phyloP scores from a whole-genome alignment of 1,140 invertebrate genomes.

The Coelopa frigida region DNA sequence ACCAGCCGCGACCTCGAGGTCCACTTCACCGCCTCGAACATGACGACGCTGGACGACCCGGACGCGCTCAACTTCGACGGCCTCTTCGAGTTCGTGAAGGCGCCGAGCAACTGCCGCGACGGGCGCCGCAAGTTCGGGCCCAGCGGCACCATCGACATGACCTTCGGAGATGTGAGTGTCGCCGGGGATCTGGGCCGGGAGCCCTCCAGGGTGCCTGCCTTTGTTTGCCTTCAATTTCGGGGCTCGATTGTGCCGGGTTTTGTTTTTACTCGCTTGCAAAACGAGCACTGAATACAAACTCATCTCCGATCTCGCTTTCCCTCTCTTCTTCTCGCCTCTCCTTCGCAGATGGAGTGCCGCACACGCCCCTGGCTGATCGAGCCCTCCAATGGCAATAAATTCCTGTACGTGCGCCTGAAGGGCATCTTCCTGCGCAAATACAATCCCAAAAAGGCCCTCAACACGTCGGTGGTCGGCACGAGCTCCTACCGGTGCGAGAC shows the following conservation, averaged over 20 bases:
- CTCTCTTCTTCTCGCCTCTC: not conserved
- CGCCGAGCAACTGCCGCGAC: conserved; percentile 53
- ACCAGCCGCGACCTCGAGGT: conserved; percentile 68
- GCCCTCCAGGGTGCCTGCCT: not conserved
- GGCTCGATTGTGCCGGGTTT: not conserved
- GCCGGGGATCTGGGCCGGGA: not conserved
- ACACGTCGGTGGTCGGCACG: conserved; percentile 25
- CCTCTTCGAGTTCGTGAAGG: conserved; percentile 71
- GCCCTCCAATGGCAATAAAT: conserved; percentile 54
- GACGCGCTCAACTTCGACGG: conserved; percentile 77
- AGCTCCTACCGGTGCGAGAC: conserved; percentile 36
- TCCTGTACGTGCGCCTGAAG: conserved; percentile 38
- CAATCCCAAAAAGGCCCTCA: conserved; percentile 35
- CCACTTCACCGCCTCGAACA: conserved; percentile 70
- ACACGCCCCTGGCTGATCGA: conserved; percentile 72
- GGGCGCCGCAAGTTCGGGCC: conserved; percentile 62
- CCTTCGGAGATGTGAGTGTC: conserved; percentile 58
- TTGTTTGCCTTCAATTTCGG: not conserved
- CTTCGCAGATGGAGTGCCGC: conserved; percentile 61
- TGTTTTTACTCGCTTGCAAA: not conserved
- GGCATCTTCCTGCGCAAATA: conserved; percentile 41
- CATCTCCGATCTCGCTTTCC: not conserved
- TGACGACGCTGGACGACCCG: conserved; percentile 78
- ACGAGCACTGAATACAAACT: not conserved
- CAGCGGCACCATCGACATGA: conserved; percentile 67